Percentiles rank a stretch among this genome's conserved stretches.
These are phyloP conservation scores for Xerus inauris DNA, from an alignment of 2,113 vertebrate species.

Conservation along the genomic window DNA sequence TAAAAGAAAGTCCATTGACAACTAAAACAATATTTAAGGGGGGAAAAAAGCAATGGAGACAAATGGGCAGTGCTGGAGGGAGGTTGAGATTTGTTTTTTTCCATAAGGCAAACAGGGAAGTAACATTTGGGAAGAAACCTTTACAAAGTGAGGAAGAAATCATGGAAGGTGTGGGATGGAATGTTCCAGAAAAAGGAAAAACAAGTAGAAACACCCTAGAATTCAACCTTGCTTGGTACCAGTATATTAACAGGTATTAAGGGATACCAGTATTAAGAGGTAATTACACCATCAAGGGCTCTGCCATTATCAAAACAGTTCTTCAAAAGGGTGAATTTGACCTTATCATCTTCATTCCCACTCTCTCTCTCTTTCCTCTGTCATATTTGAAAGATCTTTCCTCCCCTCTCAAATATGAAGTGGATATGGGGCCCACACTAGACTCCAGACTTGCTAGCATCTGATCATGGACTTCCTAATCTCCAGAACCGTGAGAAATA, in stretches of 20 bases:
- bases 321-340: background rate
- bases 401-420: background rate
- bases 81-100: background rate
- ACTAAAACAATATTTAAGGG: too few relatives aligned
- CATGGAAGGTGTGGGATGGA: background rate
- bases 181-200: slow-evolving; percentile 27
- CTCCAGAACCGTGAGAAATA: background rate
- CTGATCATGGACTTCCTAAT: background rate
- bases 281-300: background rate
- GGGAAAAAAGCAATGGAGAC: background rate
- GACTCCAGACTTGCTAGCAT: background rate
- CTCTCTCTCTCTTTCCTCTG: background rate
- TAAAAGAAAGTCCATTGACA: too few relatives aligned
- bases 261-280: background rate
- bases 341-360: too few relatives aligned
- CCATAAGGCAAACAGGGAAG: background rate
- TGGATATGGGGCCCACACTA: background rate
- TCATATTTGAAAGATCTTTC: background rate
- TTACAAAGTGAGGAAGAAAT: background rate
- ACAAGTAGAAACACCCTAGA: background rate
- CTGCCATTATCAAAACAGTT: background rate
- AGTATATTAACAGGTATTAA: background rate
- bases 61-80: background rate
- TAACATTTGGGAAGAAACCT: background rate
- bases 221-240: background rate